Base-by-base conservation (phyloP, 1,140 invertebrate species). In the Ladona fulva region DNA sequence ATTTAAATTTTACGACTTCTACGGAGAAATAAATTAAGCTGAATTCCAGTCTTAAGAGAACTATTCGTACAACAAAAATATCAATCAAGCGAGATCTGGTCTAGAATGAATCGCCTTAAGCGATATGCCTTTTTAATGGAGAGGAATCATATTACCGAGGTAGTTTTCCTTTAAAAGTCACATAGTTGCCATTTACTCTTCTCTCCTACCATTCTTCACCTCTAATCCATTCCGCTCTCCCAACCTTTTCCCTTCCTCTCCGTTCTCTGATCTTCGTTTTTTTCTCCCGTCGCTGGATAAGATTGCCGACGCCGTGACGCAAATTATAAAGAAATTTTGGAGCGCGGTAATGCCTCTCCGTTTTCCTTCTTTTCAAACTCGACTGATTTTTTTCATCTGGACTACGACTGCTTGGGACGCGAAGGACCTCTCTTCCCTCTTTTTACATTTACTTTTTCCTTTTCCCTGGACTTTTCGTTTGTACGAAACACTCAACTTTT, bases 311-410 rank as follows among this genome's bases (percentile, higher is more conserved):
- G 52, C 52, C 52, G n/a, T 3, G 52, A 66, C 52, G 52, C 52
- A 66, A 66, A 66, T 66, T 66, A 66, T 66, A 66, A 66, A 66
- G 52, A 66, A 66, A 66, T 66, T 66, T 66, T 12, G 52, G 52
- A 22, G 52, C 52, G 14, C n/a, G 52, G 52, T 66, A 66, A 66
- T 66, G 52, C 52, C 52, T 66, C n/a, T 22, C 52, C 52, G n/a
- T 66, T 66, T 66, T 66, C 52, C 52, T 66, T 66, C 52, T 66
- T n/a, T n/a, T n/a, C n/a, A n/a, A 66, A 16, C n/a, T 12, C n/a
- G 52, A 66, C 14, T 3, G 52, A 66, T 66, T 66, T 66, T 66
- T 66, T 66, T 66, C 52, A 66, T 22, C 14, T 6, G 29, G 16
- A 6, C 52, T 12, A 66, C 44, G n/a, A 52, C 44, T 52, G 44